Evolutionary conservation across 2,888 invertebrate species (phyloP).

Genomic region (Cyrtodaria siliqua): DNA sequence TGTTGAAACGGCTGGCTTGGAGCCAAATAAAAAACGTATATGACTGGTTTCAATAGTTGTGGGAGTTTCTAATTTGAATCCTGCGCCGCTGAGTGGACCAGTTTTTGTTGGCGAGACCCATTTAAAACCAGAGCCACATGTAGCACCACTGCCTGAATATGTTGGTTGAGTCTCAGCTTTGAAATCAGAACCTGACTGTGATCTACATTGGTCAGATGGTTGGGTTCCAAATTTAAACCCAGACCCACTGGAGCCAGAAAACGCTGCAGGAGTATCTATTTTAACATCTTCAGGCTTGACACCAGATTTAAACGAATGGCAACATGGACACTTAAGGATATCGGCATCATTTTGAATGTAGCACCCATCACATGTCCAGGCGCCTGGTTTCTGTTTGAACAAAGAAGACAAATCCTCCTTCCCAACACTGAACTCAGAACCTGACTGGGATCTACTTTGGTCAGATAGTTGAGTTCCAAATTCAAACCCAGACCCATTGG

Average conservation of each 20-base stretch:
- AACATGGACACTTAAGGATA: constrained; percentile 79
- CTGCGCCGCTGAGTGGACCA: constrained; percentile 8
- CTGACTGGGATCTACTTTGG: no score
- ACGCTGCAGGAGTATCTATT: constrained; percentile 21
- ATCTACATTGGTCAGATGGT: neutral
- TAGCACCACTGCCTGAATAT: constrained; percentile 5
- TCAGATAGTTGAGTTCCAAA: no score
- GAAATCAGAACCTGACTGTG: constrained; percentile 14
- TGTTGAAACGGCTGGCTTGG: neutral
- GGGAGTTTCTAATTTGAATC: constrained; percentile 39
- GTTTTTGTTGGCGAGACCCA: constrained; percentile 25
- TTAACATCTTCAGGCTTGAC: constrained; percentile 69
- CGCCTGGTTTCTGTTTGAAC: constrained; percentile 88
- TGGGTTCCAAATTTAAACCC: constrained; percentile 44
- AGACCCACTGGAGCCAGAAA: constrained; percentile 12
- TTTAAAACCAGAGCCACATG: constrained; percentile 24
- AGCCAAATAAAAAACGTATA: constrained; percentile 37
- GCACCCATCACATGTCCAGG: constrained; percentile 91
- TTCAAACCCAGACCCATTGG: no score
- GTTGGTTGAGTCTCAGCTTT: constrained; percentile 31
- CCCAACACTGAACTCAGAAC: no score
- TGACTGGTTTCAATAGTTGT: neutral
- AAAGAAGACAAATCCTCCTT: constrained; percentile 76
- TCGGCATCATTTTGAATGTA: constrained; percentile 88
- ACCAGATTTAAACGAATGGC: constrained; percentile 81